A percentile compares a stretch with the other conserved stretches of the same genome.
These are phyloP conservation scores for Strix occidentalis DNA, from an alignment of 2,797 vertebrate species.

Conservation along the genomic window DNA sequence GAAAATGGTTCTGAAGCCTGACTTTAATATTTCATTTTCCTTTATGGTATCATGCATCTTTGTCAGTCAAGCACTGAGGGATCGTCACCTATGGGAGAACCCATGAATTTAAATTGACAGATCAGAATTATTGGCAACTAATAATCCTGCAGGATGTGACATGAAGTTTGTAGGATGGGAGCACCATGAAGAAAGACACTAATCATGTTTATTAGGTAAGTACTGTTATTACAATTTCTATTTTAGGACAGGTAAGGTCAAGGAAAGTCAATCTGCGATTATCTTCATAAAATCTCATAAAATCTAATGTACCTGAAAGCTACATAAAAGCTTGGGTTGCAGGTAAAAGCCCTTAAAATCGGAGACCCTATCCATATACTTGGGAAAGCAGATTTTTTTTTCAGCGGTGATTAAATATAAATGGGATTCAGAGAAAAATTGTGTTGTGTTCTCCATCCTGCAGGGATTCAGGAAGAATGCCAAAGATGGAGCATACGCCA, in stretches of 20 bases:
- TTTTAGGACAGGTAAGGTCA: background rate
- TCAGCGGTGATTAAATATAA: background rate
- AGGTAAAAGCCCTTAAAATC: background rate
- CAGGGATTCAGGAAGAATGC: background rate
- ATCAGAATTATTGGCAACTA: background rate
- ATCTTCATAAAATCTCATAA: background rate
- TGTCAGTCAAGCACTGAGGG: background rate
- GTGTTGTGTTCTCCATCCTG: background rate
- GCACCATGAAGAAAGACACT: background rate
- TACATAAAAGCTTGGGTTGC: background rate
- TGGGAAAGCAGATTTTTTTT: background rate
- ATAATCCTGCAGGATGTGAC: background rate
- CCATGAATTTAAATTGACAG: background rate
- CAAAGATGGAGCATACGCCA: background rate
- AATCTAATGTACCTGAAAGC: background rate
- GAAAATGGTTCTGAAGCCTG: background rate
- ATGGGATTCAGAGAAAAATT: background rate
- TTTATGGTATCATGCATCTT: background rate
- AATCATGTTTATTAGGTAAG: background rate
- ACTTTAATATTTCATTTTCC: background rate
- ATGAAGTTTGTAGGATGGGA: background rate
- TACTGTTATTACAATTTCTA: background rate
- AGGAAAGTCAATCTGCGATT: background rate
- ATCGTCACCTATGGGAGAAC: background rate
- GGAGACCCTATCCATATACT: accelerated